Evolutionary conservation across 2,888 invertebrate species (phyloP).

Genomic region (Drosophila paramelanica): DNA sequence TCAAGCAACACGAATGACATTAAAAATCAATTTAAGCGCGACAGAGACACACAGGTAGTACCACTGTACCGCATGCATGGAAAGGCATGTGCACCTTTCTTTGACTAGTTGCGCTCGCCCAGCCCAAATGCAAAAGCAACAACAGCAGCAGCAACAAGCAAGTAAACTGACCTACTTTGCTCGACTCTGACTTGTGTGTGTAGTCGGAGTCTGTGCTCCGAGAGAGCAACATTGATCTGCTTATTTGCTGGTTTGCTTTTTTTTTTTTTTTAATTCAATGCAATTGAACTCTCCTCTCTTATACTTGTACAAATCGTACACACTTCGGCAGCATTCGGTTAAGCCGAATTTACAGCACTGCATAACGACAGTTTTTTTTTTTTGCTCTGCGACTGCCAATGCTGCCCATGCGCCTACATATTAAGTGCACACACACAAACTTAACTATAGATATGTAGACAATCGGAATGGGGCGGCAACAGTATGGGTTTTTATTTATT

Average conservation of each 20-base stretch:
- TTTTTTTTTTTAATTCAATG: slow-evolving; percentile 33
- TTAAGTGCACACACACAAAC: not conserved
- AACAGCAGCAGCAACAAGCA: slow-evolving; percentile 27
- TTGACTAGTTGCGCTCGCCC: slow-evolving; percentile 40
- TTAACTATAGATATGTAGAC: not conserved
- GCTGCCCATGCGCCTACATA: slow-evolving; percentile 27
- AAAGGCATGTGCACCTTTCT: slow-evolving; percentile 3
- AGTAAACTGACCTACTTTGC: slow-evolving; percentile 72
- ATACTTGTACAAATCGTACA: not conserved
- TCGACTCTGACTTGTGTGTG: slow-evolving; percentile 33
- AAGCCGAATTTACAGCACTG: slow-evolving; percentile 13
- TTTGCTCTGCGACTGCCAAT: slow-evolving; percentile 17
- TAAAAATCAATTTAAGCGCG: slow-evolving; percentile 49
- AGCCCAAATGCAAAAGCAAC: slow-evolving; percentile 19
- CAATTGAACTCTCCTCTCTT: slow-evolving; percentile 12
- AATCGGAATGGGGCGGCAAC: slow-evolving; percentile 18
- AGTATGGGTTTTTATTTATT: not conserved
- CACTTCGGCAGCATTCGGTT: slow-evolving; percentile 9
- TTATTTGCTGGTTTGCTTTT: slow-evolving; percentile 13
- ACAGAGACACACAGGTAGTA: not conserved
- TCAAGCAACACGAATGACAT: slow-evolving; percentile 30
- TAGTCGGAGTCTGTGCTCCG: slow-evolving; percentile 43
- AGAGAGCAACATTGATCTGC: slow-evolving; percentile 28
- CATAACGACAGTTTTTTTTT: slow-evolving; percentile 21
- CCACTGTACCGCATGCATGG: not conserved